Conservation (phyloP, 2,797 vertebrate species). For the Hozukius guyotensis region DNA sequence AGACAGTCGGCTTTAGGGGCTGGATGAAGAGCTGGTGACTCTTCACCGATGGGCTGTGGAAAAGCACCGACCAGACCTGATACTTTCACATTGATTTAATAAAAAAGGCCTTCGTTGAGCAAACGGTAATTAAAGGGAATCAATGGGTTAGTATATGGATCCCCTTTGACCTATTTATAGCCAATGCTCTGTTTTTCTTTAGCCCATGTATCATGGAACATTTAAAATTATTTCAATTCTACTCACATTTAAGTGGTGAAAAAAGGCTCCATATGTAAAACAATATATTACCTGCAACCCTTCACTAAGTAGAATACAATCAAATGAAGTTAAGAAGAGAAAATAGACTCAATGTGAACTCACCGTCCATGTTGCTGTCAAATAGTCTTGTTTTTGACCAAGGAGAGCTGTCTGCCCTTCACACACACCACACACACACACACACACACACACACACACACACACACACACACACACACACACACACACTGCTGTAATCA, state of each 20-base stretch:
- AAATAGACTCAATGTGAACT: slow-evolving; percentile 4
- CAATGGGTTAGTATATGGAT: slow-evolving; percentile 20
- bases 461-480: slow-evolving; percentile 14
- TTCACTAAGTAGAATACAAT: neutral
- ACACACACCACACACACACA: slow-evolving; percentile 14
- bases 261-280: neutral
- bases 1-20: neutral
- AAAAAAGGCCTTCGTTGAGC: slow-evolving; percentile 56
- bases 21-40: slow-evolving; percentile 1
- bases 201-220: neutral
- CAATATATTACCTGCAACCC: neutral
- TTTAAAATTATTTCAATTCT: slow-evolving; percentile 10
- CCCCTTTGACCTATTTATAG: neutral
- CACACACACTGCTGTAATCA: slow-evolving; percentile 51
- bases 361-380: slow-evolving; percentile 16
- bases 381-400: slow-evolving; percentile 40
- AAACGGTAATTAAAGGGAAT: slow-evolving; percentile 52
- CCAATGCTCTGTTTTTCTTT: slow-evolving; percentile 16
- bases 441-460: slow-evolving; percentile 19
- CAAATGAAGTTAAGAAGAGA: slow-evolving; percentile 26
- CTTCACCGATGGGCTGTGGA: neutral
- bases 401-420: slow-evolving; percentile 48
- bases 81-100: slow-evolving; percentile 48
- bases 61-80: neutral
- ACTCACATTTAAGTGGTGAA: neutral